These are phyloP conservation scores for Vanessa atalanta DNA, from an alignment of 1,140 invertebrate genomes.

Conservation along the genomic window DNA sequence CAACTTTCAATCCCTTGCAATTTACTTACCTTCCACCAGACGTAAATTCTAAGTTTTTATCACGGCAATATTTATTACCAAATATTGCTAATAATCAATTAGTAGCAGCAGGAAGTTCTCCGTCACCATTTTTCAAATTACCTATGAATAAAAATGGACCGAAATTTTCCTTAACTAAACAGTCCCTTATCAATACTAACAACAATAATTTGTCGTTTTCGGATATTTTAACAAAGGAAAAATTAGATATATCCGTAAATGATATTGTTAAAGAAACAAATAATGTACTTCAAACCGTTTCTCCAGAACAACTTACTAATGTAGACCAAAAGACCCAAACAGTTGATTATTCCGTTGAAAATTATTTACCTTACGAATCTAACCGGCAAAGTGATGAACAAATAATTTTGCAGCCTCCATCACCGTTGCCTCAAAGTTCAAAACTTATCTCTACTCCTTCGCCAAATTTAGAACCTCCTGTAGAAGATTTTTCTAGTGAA, in stretches of 20 bases:
- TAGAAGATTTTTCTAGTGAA: conserved; percentile 43
- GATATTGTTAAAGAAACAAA: conserved; percentile 68
- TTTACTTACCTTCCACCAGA: conserved; percentile 56
- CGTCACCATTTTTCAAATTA: conserved; percentile 20
- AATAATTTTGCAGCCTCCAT: conserved; percentile 45
- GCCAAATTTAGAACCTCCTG: conserved; percentile 61
- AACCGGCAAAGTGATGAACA: conserved; percentile 57
- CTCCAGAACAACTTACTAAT: conserved; percentile 47
- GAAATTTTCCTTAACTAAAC: conserved; percentile 45
- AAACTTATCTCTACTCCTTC: conserved; percentile 53
- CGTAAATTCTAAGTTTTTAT: conserved; percentile 39
- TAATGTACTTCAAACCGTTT: conserved; percentile 49
- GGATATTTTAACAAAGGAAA: conserved; percentile 68
- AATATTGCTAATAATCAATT: conserved; percentile 46
- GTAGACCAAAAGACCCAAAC: conserved; percentile 47
- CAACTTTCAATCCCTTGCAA: conserved; percentile 54
- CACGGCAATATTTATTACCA: conserved; percentile 58
- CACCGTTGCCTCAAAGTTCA: conserved; percentile 48
- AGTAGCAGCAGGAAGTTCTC: conserved; percentile 34
- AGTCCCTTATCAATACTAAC: conserved; percentile 49
- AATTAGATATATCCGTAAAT: conserved; percentile 64
- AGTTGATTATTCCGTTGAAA: conserved; percentile 46
- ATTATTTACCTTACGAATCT: conserved; percentile 45
- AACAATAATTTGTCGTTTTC: conserved; percentile 63
- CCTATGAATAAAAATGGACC: conserved; percentile 31